Conservation (phyloP, 2,888 invertebrate species). For the Drosophila nr. medialis region DNA sequence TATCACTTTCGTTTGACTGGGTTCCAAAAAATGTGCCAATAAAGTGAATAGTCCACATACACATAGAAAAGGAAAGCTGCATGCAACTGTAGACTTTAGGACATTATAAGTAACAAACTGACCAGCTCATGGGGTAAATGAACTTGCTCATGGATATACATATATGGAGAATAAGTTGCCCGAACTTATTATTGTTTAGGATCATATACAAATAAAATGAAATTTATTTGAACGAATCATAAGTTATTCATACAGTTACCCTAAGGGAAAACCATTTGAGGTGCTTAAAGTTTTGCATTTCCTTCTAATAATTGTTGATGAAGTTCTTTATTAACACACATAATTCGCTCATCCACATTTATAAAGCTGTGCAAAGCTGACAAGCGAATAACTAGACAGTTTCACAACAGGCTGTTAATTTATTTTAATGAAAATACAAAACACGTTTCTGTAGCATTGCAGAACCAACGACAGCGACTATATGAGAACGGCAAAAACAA, state of each 20-base stretch:
- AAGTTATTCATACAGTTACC: neutral
- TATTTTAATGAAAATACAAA: constrained; percentile 58
- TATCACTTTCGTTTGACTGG: constrained; percentile 74
- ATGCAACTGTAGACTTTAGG: constrained; percentile 14
- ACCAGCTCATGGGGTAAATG: constrained; percentile 12
- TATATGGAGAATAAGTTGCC: no score
- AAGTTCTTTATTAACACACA: neutral
- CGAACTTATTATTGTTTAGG: neutral
- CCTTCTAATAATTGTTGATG: neutral
- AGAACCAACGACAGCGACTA: constrained; percentile 22
- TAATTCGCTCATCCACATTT: neutral
- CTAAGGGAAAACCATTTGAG: neutral
- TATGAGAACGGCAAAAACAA: neutral
- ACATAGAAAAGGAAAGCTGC: constrained; percentile 43
- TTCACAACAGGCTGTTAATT: constrained; percentile 54
- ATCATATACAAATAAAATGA: neutral
- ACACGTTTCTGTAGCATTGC: constrained; percentile 45
- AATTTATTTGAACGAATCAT: neutral
- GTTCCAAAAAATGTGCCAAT: constrained; percentile 57
- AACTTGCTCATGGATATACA: neutral
- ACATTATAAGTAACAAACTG: neutral
- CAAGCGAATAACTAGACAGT: constrained; percentile 13
- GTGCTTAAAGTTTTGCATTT: neutral
- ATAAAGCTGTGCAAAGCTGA: neutral
- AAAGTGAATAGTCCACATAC: constrained; percentile 39